Evolutionary conservation across 2,888 invertebrate species (phyloP), one percentile per base, ranked within the genome.

Genomic region (Liposcelis brunnea): DNA sequence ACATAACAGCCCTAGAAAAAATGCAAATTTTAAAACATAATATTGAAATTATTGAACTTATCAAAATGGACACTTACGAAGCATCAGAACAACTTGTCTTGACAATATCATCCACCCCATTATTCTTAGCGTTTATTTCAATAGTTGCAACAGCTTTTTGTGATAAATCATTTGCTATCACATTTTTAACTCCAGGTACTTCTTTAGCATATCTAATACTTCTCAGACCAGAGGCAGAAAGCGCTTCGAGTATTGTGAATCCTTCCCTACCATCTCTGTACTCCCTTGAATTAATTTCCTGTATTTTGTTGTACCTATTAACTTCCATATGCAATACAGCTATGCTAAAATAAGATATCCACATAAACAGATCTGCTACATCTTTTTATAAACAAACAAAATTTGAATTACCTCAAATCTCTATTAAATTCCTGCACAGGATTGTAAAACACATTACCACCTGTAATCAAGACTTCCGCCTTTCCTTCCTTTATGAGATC

Each of bases 351-450:
- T 34, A 6, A 36, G 10, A 6, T 6, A 26, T 26, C 8, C n/a
- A n/a, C n/a, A n/a, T n/a, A n/a, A n/a, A n/a, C n/a, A n/a, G n/a
- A n/a, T n/a, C n/a, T n/a, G n/a, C n/a, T n/a, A n/a, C n/a, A n/a
- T n/a, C n/a, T n/a, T n/a, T n/a, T n/a, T n/a, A n/a, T n/a, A n/a
- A n/a, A n/a, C n/a, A n/a, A n/a, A n/a, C n/a, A n/a, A n/a, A n/a
- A n/a, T n/a, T n/a, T n/a, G n/a, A n/a, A n/a, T n/a, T 56, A 70
- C 70, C 78, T 83, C 43, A 99, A 66, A 66, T 98, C 98, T 51
- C 98, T 72, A 61, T 99, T 98, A 58, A 98, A 98, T 62, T 98
- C 93, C 63, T 95, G 94, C 1, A 97, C 97, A 1, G 95, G 89
- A 66, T 98, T 98, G 60, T 98, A 98, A 64, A 98, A 98, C 0